Evolutionary conservation across 1,140 invertebrate genomes (phyloP), one percentile per base, ranked within the genome.

Genomic region (Phocides pigmalion): DNA sequence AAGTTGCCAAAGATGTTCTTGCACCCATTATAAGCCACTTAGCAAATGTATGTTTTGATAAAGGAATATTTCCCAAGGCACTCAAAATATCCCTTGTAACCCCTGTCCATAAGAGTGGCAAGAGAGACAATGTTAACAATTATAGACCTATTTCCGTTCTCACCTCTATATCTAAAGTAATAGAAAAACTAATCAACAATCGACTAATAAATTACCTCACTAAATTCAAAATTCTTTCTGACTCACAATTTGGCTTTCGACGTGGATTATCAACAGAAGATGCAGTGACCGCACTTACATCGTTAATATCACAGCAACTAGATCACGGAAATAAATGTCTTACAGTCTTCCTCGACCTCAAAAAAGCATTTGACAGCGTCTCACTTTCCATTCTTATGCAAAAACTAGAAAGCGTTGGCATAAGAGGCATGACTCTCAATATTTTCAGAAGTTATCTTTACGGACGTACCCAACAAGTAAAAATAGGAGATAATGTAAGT

Each of bases 301-400:
- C 58, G 2, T 20, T 41, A 42, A 12, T 68, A 4, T 47, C 67
- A 15, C 8, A 41, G 4, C 3, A 32, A 28, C 32, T 68, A 12
- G 44, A 63, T 12, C 15, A 25, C 0, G 41, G 44, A 6, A 25
- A 49, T 19, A 70, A 62, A 51, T 70, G 63, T 41, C 6, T 51
- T 1, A 25, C 28, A 6, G 42, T 70, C 2, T 70, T 62, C 0
- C 15, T 64, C 8, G 49, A 59, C 8, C 32, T 69, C 0, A 64
- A 61, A 28, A 69, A 69, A 12, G 62, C 67, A 8, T 69, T 69
- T 56, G 62, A 65, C 17, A 51, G 61, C n/a, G 51, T 68, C 8
- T 68, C 42, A 16, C 8, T 44, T 32, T 16, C 39, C 20, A 62
- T 44, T 9, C 41, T 62, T 16, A n/a, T 49, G 5, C 22, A 56